Conservation (phyloP, 2,113 vertebrate species). For the Malurus cyaneus region DNA sequence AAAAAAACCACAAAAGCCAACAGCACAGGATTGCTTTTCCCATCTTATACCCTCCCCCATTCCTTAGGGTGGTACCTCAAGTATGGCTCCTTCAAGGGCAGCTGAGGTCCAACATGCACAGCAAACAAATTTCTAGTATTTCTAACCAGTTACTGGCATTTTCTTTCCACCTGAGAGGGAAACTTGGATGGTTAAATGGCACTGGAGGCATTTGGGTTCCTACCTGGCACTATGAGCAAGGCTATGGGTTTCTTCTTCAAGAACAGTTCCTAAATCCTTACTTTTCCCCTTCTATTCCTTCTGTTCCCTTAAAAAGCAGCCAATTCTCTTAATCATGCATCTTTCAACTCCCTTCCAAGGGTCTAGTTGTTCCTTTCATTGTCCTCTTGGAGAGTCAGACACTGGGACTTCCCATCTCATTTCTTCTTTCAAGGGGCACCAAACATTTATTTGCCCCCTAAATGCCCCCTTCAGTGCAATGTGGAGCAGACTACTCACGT, state of each 20-base stretch:
- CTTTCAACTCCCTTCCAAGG: not conserved
- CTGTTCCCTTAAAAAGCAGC: not conserved
- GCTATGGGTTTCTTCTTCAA: not conserved
- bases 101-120: not conserved
- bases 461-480: not conserved
- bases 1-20: not conserved
- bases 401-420: not conserved
- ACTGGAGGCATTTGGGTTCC: not conserved
- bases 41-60: too few relatives aligned
- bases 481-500: not conserved
- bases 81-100: not conserved
- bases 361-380: not conserved
- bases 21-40: not conserved
- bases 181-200: not conserved
- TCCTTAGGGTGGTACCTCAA: not conserved
- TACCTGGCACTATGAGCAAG: not conserved
- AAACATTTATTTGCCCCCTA: not conserved
- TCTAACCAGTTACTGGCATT: not conserved
- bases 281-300: not conserved
- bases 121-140: not conserved
- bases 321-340: not conserved
- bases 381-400: not conserved
- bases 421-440: not conserved
- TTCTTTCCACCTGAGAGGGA: not conserved
- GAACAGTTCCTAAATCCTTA: not conserved